phyloP scores from a whole-genome alignment of 2,888 invertebrate species.

The Oligia strigilis region DNA sequence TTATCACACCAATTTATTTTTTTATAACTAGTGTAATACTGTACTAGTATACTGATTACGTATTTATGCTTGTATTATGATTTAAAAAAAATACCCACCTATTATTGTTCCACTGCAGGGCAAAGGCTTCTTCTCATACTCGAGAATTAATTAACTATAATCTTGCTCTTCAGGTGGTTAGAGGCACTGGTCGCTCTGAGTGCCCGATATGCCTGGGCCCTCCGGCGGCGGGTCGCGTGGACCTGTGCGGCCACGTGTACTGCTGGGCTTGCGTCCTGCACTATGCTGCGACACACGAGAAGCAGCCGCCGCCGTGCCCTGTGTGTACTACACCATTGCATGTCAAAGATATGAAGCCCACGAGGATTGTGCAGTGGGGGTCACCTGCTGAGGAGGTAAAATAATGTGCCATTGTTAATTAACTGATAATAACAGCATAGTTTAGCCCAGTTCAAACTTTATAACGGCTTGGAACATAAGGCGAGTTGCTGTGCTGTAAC shows the following conservation, averaged over 20 bases:
- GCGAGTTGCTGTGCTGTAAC: too few species aligned
- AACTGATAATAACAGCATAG: neutral
- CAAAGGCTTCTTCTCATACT: neutral
- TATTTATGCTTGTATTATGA: neutral
- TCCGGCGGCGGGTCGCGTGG: constrained; percentile 97
- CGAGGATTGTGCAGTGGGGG: constrained; percentile 84
- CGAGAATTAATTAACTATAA: constrained; percentile 4
- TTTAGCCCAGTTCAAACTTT: neutral
- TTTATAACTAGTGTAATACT: neutral
- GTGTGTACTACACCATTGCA: constrained; percentile 97
- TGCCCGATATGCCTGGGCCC: constrained; percentile 98
- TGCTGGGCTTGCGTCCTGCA: constrained; percentile 99
- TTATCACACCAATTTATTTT: neutral
- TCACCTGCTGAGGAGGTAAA: constrained; percentile 82
- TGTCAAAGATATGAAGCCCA: constrained; percentile 95
- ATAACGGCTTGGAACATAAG: too few species aligned
- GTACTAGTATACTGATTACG: too few species aligned
- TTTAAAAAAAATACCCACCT: too few species aligned
- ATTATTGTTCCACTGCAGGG: neutral
- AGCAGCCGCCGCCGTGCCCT: constrained; percentile 95
- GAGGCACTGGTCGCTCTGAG: constrained; percentile 83
- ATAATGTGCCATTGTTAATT: neutral
- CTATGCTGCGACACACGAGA: constrained; percentile 96
- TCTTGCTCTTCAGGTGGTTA: constrained; percentile 76
- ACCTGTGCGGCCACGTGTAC: constrained; percentile 98